A percentile compares a stretch with the other conserved stretches of the same genome.
Evolutionary conservation across 2,888 invertebrate species (phyloP).

Genomic region (Standfussiana lucernea): DNA sequence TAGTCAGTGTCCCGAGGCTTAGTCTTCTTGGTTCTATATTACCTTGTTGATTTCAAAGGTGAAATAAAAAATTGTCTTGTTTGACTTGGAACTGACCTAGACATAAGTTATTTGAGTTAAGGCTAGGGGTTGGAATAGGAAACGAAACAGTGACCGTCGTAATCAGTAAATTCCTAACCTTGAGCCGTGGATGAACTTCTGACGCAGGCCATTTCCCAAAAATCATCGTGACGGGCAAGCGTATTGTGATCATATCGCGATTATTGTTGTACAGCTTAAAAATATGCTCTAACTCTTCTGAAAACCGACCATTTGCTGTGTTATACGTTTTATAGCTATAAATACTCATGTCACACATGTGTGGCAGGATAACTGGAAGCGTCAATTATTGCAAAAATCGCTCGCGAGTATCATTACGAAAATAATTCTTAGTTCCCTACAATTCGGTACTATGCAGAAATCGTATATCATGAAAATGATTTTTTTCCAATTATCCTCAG

Average conservation of each 20-base stretch:
- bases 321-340: neutral
- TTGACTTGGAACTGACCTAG: neutral
- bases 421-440: neutral
- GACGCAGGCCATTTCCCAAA: neutral
- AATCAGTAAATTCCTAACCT: neutral
- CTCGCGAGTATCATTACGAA: neutral
- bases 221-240: neutral
- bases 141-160: neutral
- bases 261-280: neutral
- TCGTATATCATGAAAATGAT: neutral
- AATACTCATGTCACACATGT: neutral
- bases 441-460: neutral
- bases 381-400: neutral
- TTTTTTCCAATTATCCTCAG: neutral
- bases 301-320: neutral
- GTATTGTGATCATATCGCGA: neutral
- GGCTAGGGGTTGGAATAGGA: neutral
- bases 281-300: neutral
- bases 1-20: slow-evolving; percentile 4
- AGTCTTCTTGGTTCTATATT: neutral
- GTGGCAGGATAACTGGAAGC: neutral
- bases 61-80: neutral
- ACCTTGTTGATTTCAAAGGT: neutral
- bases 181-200: neutral
- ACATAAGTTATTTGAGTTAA: neutral